Base-by-base conservation (phyloP, 1,140 invertebrate species). In the Caenorhabditis latens region DNA sequence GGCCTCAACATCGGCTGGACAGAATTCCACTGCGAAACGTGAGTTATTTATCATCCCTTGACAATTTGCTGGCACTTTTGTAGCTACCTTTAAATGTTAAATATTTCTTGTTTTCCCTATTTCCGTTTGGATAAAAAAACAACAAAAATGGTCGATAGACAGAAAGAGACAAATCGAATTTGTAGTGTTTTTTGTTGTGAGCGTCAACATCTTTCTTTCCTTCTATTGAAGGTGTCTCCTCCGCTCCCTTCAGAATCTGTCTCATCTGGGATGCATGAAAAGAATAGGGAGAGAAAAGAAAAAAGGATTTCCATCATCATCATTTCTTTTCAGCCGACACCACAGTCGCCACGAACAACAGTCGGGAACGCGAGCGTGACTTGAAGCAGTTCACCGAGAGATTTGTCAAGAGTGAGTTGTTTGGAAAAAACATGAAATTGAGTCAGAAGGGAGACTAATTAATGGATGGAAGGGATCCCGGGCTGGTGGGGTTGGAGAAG, bases 1-100 rank as follows among this genome's bases (percentile, higher is more conserved):
- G 86, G 86, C 86, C 40, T 86, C 86, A 13, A 86, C 86, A 58
- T 86, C 86, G 21, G 82, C 86, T 48, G 86, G 86, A 83, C 86
- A 86, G 71, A 71, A 71, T 75, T 48, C 67, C 0, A 55, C 9
- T 43, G n/a, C 42, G 21, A 67, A 58, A 79, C n/a, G 71, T 75
- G 19, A 65, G 65, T 32, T 32, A 32, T 32, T 32, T 32, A 32
- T 32, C 32, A 32, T 1, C 32, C 0, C 32, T 32, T 32, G 32
- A 32, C 32, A 65, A 42, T 84, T 65, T 40, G 7, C 46, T 48
- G 32, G 50, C 19, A 21, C 5, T 84, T 58, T 32, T 32, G 2
- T 32, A 32, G 3, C 21, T 21, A 82, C 21, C 21, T 82, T 82
- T 82, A 32, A 24, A 82, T 16, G 42, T 21, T 40, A 11, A 9